A percentile compares a stretch with the other conserved stretches of the same genome.
Evolutionary conservation across 2,113 vertebrate species (phyloP).

Genomic region (Chitala chitala): DNA sequence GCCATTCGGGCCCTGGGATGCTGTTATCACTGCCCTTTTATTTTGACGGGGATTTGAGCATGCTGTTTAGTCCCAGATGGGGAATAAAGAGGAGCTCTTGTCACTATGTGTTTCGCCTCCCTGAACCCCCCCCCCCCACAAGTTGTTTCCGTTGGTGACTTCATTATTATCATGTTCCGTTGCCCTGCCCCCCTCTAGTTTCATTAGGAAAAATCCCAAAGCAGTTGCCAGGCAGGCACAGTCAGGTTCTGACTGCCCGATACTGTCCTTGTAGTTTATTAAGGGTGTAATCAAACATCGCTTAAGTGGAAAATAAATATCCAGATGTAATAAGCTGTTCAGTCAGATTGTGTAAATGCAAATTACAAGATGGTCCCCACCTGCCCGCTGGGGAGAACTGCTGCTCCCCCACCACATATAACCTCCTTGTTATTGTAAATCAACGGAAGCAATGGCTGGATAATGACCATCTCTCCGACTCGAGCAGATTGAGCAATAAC

Average conservation of each 20-base stretch:
- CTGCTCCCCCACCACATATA: slow-evolving; percentile 59
- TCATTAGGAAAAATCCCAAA: slow-evolving; percentile 79
- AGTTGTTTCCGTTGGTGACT: background rate
- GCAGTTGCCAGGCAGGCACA: slow-evolving; percentile 79
- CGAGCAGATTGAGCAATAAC: slow-evolving; percentile 98
- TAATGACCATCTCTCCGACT: slow-evolving; percentile 97
- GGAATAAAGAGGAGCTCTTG: slow-evolving; percentile 33
- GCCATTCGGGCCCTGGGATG: background rate
- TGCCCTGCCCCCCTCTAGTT: slow-evolving; percentile 58
- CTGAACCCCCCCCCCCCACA: slow-evolving; percentile 19
- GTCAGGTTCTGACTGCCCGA: slow-evolving; percentile 78
- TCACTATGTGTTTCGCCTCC: slow-evolving; percentile 21
- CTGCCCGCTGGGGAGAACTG: slow-evolving; percentile 78
- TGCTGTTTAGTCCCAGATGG: slow-evolving; percentile 23
- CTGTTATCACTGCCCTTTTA: background rate
- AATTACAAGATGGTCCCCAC: slow-evolving; percentile 95
- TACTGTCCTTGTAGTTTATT: slow-evolving; percentile 85
- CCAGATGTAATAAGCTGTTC: slow-evolving; percentile 96
- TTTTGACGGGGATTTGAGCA: background rate
- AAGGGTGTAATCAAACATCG: slow-evolving; percentile 94
- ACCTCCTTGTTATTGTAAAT: slow-evolving; percentile 86
- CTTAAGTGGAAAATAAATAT: slow-evolving; percentile 99
- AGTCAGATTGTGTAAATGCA: slow-evolving; percentile 98
- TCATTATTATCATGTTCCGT: slow-evolving; percentile 31
- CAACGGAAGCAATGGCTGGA: slow-evolving; percentile 93